Evolutionary conservation across 92 coral and sea anemone genomes (phyloP).

Genomic region (Porites lobata): DNA sequence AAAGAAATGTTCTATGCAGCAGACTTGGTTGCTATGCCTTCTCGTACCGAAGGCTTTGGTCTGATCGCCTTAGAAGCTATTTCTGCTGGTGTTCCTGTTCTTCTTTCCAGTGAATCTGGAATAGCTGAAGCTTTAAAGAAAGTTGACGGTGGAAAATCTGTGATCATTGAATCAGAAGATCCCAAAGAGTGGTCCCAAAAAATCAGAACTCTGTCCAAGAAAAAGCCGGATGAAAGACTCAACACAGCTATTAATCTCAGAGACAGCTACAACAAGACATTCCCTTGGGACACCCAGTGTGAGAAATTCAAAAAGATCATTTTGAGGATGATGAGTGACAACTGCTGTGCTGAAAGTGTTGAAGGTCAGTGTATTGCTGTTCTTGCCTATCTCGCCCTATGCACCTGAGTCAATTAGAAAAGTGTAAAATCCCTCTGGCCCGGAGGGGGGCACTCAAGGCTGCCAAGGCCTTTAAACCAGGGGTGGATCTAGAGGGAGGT

Average conservation of each 20-base stretch:
- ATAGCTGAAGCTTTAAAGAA: neutral
- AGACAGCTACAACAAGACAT: slow-evolving; percentile 9
- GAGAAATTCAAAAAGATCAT: no score
- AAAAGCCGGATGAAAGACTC: neutral
- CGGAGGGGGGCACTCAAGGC: no score
- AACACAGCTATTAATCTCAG: neutral
- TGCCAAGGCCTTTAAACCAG: no score
- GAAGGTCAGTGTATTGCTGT: no score
- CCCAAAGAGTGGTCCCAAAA: slow-evolving; percentile 1
- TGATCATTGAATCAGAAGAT: neutral
- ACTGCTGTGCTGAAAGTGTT: no score
- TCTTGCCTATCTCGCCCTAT: no score
- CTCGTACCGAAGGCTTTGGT: slow-evolving; percentile 25
- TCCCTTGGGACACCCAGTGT: neutral
- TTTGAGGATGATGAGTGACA: no score
- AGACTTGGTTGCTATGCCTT: slow-evolving; percentile 1
- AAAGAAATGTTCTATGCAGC: slow-evolving; percentile 3
- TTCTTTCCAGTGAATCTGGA: slow-evolving; percentile 3
- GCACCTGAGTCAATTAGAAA: no score
- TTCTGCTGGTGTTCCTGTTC: slow-evolving; percentile 9
- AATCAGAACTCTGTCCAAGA: neutral
- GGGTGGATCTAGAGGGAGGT: no score
- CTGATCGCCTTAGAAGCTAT: slow-evolving; percentile 21
- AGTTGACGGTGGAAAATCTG: neutral
- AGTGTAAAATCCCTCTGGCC: no score